Evolutionary conservation across 2,113 vertebrate species (phyloP).

Genomic region (Pagrus major): DNA sequence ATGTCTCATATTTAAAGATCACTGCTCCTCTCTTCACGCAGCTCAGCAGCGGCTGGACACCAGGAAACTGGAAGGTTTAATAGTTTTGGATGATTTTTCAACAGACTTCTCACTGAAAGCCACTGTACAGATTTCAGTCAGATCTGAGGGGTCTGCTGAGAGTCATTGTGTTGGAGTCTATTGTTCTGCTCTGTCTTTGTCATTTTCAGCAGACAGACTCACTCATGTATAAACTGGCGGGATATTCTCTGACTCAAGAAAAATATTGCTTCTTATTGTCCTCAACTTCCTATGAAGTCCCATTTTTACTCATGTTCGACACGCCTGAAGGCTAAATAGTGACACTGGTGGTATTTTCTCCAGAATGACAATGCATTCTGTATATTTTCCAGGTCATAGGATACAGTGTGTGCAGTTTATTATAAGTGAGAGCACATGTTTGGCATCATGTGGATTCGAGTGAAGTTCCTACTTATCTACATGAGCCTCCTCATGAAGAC

Average conservation of each 20-base stretch:
- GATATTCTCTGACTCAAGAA: background rate
- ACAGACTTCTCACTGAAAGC: background rate
- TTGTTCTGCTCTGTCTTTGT: constrained; percentile 62
- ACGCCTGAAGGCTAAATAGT: background rate
- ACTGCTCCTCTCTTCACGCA: background rate
- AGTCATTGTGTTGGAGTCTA: constrained; percentile 22
- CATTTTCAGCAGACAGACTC: constrained; percentile 33
- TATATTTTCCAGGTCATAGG: background rate
- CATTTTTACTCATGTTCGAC: background rate
- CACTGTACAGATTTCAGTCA: background rate
- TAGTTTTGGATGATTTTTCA: background rate
- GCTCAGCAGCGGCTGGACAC: background rate
- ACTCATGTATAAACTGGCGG: constrained; percentile 78
- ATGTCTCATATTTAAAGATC: background rate
- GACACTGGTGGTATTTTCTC: background rate
- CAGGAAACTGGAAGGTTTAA: background rate
- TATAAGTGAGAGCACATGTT: constrained; percentile 51
- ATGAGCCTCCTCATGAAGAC: background rate
- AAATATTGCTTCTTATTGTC: background rate
- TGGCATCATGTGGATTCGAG: constrained; percentile 31
- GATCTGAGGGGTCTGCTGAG: background rate
- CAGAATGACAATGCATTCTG: background rate
- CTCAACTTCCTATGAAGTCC: background rate
- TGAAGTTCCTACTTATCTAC: constrained; percentile 21
- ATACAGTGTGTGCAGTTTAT: background rate